Evolutionary conservation across 2,113 vertebrate genomes (phyloP).

Genomic region (Octodon degus): DNA sequence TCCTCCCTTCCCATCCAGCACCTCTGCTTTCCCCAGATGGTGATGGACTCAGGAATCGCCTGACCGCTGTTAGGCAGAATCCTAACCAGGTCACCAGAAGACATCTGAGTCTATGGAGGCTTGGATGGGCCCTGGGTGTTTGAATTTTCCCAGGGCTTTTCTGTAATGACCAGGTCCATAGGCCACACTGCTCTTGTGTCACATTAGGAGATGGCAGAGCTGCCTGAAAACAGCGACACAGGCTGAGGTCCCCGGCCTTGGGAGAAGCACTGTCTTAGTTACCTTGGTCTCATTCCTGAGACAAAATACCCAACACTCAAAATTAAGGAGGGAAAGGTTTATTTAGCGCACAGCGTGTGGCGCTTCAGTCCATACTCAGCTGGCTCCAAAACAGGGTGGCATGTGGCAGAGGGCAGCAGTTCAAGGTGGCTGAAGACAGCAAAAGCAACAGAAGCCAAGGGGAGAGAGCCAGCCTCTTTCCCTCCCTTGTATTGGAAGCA

Average conservation of each 20-base stretch:
- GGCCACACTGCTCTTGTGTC: background rate
- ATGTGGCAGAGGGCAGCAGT: background rate
- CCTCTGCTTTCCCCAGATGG: background rate
- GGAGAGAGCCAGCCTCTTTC: background rate
- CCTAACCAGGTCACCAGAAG: background rate
- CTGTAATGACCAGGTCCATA: background rate
- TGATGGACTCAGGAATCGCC: background rate
- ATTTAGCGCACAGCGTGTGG: background rate
- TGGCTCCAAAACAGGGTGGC: background rate
- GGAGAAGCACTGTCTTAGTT: background rate
- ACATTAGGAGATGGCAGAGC: too few species aligned
- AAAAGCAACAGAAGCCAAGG: background rate
- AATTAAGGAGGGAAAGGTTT: background rate
- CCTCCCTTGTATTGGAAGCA: background rate
- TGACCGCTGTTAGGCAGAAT: background rate
- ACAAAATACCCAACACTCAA: background rate
- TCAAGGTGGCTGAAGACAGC: background rate
- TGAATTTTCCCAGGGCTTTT: background rate
- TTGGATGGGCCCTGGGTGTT: background rate
- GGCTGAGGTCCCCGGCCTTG: background rate
- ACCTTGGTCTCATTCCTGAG: background rate
- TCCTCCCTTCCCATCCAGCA: background rate
- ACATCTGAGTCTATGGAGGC: background rate
- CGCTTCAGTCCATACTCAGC: background rate
- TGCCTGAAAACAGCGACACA: background rate